phyloP scores from a whole-genome alignment of 2,888 invertebrate species.

The Brenthis hecate region DNA sequence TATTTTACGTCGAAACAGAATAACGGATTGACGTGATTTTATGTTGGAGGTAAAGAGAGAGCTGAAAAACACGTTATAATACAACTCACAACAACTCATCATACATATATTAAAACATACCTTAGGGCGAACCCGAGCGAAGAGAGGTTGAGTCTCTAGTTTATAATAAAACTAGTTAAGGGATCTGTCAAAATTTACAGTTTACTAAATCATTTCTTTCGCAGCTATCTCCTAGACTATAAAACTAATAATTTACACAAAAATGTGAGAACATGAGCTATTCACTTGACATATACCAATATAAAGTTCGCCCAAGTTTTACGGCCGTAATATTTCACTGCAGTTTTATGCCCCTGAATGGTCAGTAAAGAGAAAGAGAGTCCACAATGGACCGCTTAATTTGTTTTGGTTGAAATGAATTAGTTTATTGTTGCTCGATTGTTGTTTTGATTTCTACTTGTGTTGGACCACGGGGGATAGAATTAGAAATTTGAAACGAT shows the following conservation, averaged over 20 bases:
- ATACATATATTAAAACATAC: too few species aligned
- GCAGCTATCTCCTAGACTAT: constrained; percentile 10
- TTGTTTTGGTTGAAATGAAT: constrained; percentile 77
- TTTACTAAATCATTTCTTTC: not conserved
- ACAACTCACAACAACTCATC: too few species aligned
- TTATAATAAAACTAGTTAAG: too few species aligned
- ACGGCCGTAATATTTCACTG: constrained; percentile 65
- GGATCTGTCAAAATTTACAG: not conserved
- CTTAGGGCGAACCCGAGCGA: too few species aligned
- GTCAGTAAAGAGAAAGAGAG: constrained; percentile 53
- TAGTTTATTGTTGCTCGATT: constrained; percentile 61
- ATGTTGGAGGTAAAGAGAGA: too few species aligned
- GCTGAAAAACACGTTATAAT: too few species aligned
- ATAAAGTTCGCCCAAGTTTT: constrained; percentile 56
- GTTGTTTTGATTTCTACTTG: constrained; percentile 60
- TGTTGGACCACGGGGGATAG: constrained; percentile 51
- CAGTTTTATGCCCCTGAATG: constrained; percentile 72
- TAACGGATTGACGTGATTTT: too few species aligned
- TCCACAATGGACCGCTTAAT: constrained; percentile 59
- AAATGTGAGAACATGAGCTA: constrained; percentile 16
- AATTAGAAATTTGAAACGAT: constrained; percentile 41
- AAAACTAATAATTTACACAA: constrained; percentile 13
- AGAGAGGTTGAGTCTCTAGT: too few species aligned
- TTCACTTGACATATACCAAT: constrained; percentile 25
- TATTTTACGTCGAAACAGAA: too few species aligned